phyloP scores from a whole-genome alignment of 2,797 vertebrate genomes.

The Sebastes glaucus region DNA sequence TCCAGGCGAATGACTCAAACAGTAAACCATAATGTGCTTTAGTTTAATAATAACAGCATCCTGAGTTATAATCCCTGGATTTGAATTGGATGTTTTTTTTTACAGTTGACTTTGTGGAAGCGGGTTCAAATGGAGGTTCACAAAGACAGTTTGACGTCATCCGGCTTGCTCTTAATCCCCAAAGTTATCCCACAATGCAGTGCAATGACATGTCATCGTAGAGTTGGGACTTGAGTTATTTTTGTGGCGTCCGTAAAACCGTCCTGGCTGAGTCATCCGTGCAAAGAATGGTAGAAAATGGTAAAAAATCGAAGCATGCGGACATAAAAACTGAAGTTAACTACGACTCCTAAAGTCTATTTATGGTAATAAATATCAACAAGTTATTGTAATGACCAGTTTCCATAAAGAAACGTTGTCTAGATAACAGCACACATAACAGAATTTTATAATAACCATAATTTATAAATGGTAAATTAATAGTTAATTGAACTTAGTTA shows the following conservation, averaged over 20 bases:
- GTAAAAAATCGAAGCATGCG: not conserved
- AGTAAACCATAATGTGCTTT: conserved; percentile 34
- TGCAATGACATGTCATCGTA: not conserved
- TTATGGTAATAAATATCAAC: not conserved
- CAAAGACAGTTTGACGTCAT: not conserved
- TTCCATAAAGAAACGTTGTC: not conserved
- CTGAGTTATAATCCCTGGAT: not conserved
- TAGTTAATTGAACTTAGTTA: too few relatives aligned
- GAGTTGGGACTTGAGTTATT: not conserved
- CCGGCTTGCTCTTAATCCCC: not conserved
- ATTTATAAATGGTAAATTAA: too few relatives aligned
- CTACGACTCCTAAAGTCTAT: not conserved
- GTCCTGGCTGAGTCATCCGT: not conserved
- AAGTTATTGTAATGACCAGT: not conserved
- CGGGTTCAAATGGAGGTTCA: not conserved
- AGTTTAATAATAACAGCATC: not conserved
- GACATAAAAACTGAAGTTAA: not conserved
- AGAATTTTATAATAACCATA: too few relatives aligned
- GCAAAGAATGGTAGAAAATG: not conserved
- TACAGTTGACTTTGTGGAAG: not conserved
- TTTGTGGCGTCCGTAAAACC: not conserved
- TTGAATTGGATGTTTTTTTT: not conserved
- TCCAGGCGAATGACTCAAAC: not conserved
- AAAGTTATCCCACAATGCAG: not conserved
- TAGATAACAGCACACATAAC: not conserved